A percentile compares a stretch with the other conserved stretches of the same genome.
Conservation (phyloP, 2,888 invertebrate genomes). For the Oscheius onirici region DNA sequence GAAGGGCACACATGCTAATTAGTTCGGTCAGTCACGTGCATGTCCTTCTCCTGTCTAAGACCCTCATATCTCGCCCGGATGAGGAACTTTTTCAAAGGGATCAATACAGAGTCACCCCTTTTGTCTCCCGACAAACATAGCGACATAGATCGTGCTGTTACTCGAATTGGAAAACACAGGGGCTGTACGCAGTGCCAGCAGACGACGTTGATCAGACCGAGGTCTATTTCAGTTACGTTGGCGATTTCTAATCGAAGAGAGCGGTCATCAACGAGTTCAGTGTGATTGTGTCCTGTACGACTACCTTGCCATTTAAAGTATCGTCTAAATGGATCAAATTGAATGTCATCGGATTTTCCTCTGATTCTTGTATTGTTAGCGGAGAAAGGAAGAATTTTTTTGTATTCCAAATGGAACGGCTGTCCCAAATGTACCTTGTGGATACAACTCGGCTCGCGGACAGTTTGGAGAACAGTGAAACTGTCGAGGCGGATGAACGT, state of each 20-base stretch:
- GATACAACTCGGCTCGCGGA: neutral
- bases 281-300: slow-evolving; percentile 27
- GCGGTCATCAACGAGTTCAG: slow-evolving; percentile 29
- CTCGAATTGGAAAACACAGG: neutral
- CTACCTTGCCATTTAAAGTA: slow-evolving; percentile 27
- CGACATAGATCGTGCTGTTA: too few relatives aligned
- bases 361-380: neutral
- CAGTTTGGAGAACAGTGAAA: slow-evolving; percentile 10
- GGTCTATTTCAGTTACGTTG: slow-evolving; percentile 45
- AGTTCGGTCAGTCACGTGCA: slow-evolving; percentile 2
- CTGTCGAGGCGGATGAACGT: neutral
- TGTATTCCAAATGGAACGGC: slow-evolving; percentile 1
- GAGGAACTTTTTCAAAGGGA: too few relatives aligned
- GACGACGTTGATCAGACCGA: slow-evolving; percentile 55
- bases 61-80: too few relatives aligned
- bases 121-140: too few relatives aligned
- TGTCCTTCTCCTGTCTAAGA: too few relatives aligned
- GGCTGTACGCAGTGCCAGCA: slow-evolving; percentile 61
- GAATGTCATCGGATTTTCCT: neutral
- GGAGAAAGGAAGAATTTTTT: neutral
- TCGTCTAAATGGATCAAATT: neutral
- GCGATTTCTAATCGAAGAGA: slow-evolving; percentile 41
- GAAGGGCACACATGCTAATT: neutral
- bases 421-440: neutral
- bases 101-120: too few relatives aligned